Percentiles rank a stretch among this genome's conserved stretches.
Conservation (phyloP, 2,113 vertebrate species). For the Plectropomus leopardus region DNA sequence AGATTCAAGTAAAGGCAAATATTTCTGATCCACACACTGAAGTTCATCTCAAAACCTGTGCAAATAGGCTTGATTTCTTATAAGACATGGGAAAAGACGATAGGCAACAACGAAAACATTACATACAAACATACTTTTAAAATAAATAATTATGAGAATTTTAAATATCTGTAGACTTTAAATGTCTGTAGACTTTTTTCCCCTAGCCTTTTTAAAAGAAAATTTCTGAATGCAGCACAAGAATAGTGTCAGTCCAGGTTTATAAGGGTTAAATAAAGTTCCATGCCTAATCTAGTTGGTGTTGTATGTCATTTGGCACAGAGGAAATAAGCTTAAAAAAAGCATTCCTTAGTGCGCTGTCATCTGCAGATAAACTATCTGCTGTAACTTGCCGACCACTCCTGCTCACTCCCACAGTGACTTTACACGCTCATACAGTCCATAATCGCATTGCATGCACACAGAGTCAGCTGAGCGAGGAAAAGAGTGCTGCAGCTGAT, state of each 20-base stretch:
- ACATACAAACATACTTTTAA: too few relatives aligned
- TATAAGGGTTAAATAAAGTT: too few relatives aligned
- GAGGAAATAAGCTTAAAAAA: not conserved
- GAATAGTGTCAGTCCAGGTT: too few relatives aligned
- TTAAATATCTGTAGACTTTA: too few relatives aligned
- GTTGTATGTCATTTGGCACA: not conserved
- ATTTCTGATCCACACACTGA: not conserved
- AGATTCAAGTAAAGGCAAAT: not conserved
- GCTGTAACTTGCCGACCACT: slow-evolving; percentile 22
- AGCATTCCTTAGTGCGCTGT: not conserved
- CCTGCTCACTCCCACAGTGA: not conserved
- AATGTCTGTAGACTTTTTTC: too few relatives aligned
- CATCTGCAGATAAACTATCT: not conserved
- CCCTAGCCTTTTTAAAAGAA: too few relatives aligned
- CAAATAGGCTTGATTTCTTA: too few relatives aligned
- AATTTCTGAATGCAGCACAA: too few relatives aligned
- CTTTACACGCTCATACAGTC: slow-evolving; percentile 9
- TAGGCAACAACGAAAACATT: too few relatives aligned
- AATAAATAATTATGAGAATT: too few relatives aligned
- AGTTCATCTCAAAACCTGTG: too few relatives aligned
- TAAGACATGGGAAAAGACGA: too few relatives aligned
- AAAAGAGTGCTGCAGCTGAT: not conserved
- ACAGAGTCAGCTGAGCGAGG: slow-evolving; percentile 6
- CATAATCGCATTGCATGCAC: slow-evolving; percentile 29
- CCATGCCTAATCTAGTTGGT: not conserved